Evolutionary conservation across 1,140 invertebrate genomes (phyloP), one percentile per base, ranked within the genome.

Genomic region (Tenebrio molitor): DNA sequence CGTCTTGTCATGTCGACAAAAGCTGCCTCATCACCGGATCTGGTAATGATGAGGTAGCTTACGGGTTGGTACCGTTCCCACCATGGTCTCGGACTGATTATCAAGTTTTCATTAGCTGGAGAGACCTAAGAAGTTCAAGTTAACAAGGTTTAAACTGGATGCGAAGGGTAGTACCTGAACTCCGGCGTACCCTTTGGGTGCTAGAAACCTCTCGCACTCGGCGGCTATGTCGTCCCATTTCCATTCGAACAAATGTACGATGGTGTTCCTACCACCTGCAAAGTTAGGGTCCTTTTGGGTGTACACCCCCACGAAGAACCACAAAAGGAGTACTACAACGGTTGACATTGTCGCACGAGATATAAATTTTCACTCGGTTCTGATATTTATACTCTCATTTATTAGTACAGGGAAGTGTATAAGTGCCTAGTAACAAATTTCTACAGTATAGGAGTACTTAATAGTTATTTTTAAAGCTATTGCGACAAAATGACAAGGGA

Each of bases 21-120:
- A 65, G 91, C 85, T 1, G 81, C 72, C 77, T 91, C 89, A 68
- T 88, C 89, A 36, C 96, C 96, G 36, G 93, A 95, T 50, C 95
- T 86, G 0, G 93, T 94, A 0, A 77, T 78, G 4, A 95, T 82
- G 23, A 89, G 88, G 82, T 97, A 97, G 7, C 94, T 95, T 63
- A 97, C 90, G 0, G 94, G 93, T 82, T 97, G 95, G 76, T 97
- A 97, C 3, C 95, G 85, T 82, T 96, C 93, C 86, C 89, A 95
- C 95, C 88, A 95, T 69, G 88, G 91, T 65, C 91, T 88, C 7
- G 83, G 78, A 0, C 65, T 44, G n/a, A 84, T 69, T 6, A 88
- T 72, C 4, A 87, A 68, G 75, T 89, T 88, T 81, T 90, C 89
- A 73, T 84, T 88, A 0, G 86, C 84, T 7, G 89, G 89, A 15